Base-by-base conservation (phyloP, 2,888 invertebrate species). In the Atherix ibis region DNA sequence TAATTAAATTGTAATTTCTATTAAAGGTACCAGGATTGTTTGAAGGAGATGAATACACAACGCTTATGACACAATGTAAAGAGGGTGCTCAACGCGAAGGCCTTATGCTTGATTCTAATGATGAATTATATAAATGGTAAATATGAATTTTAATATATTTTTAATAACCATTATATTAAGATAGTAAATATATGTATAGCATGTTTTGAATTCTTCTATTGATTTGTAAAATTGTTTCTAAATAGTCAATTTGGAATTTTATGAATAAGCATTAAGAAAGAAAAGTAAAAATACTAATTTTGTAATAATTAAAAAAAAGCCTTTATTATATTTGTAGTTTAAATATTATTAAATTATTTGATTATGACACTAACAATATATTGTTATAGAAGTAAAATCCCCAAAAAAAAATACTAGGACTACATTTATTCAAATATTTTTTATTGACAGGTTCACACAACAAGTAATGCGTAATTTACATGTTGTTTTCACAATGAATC, bases 401-500 rank as follows among this genome's bases (percentile, higher is more conserved):
- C n/a, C n/a, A n/a, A n/a, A n/a, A n/a, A n/a, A n/a, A n/a, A n/a
- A n/a, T n/a, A n/a, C n/a, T n/a, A n/a, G n/a, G n/a, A n/a, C n/a
- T n/a, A n/a, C n/a, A n/a, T n/a, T n/a, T n/a, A n/a, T 22, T 10
- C 6, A 22, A 22, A 22, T 8, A 22, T 22, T 27, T 8, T 6
- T 27, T 12, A 10, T 28, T n/a, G 33, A 5, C 22, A 50, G 50
- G 50, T 98, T 98, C 62, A 98, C 98, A 0, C 88, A 89, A 17
- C 85, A 95, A 73, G 95, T 98, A 24, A 98, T 98, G 91, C 80
- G 85, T 42, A 99, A 99, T 61, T 69, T 99, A 31, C 98, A 99
- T 63, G 98, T 99, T 8, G 98, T 99, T 28, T 99, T 99, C 65
- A 99, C 98, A 1, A 99, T 99, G 98, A 99, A 99, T 65, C 98